phyloP scores from a whole-genome alignment of 2,888 invertebrate species.

The Oxystoma pomonae region DNA sequence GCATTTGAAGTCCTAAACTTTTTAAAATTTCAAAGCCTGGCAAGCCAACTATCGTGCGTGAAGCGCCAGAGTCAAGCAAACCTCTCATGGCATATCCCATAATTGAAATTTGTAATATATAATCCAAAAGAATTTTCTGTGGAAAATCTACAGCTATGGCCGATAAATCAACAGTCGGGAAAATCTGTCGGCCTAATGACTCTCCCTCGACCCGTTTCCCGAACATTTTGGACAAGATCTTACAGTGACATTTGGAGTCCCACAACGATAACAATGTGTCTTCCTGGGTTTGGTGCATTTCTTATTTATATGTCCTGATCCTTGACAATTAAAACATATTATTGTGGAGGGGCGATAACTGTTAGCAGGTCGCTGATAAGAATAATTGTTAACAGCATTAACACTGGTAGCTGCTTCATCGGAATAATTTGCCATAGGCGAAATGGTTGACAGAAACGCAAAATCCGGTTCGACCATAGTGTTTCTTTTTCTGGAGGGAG shows the following conservation, averaged over 20 bases:
- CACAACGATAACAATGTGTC: neutral
- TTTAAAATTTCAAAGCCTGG: neutral
- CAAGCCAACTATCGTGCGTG: constrained; percentile 9
- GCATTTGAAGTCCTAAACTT: constrained; percentile 7
- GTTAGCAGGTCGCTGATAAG: neutral
- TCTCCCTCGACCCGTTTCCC: neutral
- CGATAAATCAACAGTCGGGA: neutral
- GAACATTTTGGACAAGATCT: neutral
- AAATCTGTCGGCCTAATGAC: neutral
- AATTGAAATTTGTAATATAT: neutral
- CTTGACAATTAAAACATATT: neutral
- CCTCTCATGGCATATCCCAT: neutral
- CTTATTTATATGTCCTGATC: neutral
- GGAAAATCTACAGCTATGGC: neutral
- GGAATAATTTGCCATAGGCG: neutral
- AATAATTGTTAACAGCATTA: neutral
- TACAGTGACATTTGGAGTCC: neutral
- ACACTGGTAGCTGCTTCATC: neutral
- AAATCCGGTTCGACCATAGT: constrained; percentile 5
- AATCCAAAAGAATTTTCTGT: neutral
- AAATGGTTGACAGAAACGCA: neutral
- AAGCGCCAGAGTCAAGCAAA: constrained; percentile 3
- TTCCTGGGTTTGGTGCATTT: neutral
- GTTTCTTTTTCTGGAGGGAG: constrained; percentile 9
- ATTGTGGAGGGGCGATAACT: neutral